phyloP scores from a whole-genome alignment of 2,888 invertebrate genomes.

The Drosophila parthenogenetica region DNA sequence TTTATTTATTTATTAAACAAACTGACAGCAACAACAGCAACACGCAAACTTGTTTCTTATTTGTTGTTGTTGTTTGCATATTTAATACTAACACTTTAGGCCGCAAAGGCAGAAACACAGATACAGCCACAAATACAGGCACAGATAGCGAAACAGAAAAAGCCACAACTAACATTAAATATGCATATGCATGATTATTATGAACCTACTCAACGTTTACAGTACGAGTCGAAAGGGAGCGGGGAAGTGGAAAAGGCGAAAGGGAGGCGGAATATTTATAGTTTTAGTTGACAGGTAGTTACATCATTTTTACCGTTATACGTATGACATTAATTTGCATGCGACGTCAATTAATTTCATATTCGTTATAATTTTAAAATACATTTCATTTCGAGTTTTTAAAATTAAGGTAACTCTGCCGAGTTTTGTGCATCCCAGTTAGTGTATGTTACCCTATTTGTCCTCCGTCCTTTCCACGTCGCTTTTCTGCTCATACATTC shows the following conservation, averaged over 20 bases:
- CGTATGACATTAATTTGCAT: slow-evolving; percentile 77
- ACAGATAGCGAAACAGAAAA: slow-evolving; percentile 18
- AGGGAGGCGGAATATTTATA: slow-evolving; percentile 25
- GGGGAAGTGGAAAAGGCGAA: slow-evolving; percentile 2
- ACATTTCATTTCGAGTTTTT: slow-evolving; percentile 3
- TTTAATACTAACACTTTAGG: slow-evolving; percentile 47
- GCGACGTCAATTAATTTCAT: slow-evolving; percentile 65
- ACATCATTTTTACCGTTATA: slow-evolving; percentile 76
- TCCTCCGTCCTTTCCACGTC: neutral
- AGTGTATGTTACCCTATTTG: neutral
- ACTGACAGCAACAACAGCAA: slow-evolving; percentile 42
- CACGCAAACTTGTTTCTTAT: slow-evolving; percentile 67
- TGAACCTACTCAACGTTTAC: slow-evolving; percentile 50
- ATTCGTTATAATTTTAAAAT: slow-evolving; percentile 24
- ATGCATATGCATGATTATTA: slow-evolving; percentile 51
- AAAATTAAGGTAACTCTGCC: neutral
- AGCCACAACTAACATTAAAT: slow-evolving; percentile 32
- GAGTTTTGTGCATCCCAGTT: neutral
- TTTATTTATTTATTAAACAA: slow-evolving; percentile 71
- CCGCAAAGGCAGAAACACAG: slow-evolving; percentile 12
- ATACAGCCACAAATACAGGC: slow-evolving; percentile 13
- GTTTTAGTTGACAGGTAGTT: slow-evolving; percentile 59
- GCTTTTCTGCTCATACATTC: slow-evolving; percentile 1
- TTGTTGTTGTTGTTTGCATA: slow-evolving; percentile 55
- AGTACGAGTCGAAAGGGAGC: neutral